Evolutionary conservation across 2,888 invertebrate genomes (phyloP).

Genomic region (Baccha elongata): DNA sequence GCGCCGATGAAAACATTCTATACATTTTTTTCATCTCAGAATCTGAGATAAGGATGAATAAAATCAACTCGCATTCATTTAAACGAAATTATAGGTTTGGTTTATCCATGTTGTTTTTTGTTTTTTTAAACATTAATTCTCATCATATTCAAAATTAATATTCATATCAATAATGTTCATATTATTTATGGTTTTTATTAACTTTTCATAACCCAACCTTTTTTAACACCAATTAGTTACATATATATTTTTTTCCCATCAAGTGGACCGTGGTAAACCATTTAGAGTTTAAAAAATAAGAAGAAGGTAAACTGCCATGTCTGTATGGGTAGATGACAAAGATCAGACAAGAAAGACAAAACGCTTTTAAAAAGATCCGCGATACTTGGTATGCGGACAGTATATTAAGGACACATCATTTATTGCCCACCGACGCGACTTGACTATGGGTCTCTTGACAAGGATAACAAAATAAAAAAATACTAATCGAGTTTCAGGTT

Average conservation of each 20-base stretch:
- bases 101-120: not conserved
- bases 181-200: not conserved
- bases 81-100: not conserved
- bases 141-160: constrained; percentile 2
- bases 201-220: not conserved
- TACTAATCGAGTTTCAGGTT: not conserved
- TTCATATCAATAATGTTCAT: not conserved
- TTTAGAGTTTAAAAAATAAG: not conserved
- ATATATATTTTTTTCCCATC: not conserved
- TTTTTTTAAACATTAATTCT: not conserved
- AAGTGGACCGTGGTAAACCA: not conserved
- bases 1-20: too few relatives aligned
- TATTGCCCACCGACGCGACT: not conserved
- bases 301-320: not conserved
- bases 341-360: not conserved
- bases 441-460: not conserved
- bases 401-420: not conserved
- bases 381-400: not conserved
- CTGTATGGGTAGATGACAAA: not conserved
- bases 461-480: not conserved
- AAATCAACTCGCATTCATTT: not conserved
- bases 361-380: not conserved
- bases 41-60: constrained; percentile 2
- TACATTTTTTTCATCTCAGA: too few relatives aligned
- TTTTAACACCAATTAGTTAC: not conserved